A percentile compares a stretch with the other conserved stretches of the same genome.
Evolutionary conservation across 1,140 invertebrate genomes (phyloP).

Genomic region (Apis florea): DNA sequence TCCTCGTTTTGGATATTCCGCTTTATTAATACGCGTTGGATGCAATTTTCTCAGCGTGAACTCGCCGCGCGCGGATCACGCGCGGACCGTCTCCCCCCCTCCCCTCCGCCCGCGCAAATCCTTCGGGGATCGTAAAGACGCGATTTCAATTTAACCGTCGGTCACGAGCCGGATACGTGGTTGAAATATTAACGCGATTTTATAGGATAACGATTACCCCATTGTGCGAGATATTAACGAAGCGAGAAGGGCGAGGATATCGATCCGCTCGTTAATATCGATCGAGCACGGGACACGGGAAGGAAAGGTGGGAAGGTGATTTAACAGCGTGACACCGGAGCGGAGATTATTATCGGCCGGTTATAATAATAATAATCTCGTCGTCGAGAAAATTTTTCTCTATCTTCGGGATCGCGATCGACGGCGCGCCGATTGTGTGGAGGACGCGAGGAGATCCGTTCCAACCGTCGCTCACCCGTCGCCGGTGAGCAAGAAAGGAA

Average conservation of each 20-base stretch:
- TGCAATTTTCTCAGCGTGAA: constrained; percentile 40
- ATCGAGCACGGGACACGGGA: no score
- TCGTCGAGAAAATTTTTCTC: constrained; percentile 29
- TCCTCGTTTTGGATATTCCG: constrained; percentile 11
- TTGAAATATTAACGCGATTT: constrained; percentile 18
- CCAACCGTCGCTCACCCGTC: constrained; percentile 37
- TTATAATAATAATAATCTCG: constrained; percentile 36
- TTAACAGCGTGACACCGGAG: no score
- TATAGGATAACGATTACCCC: not conserved
- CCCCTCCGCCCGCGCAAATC: not conserved
- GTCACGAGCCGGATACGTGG: not conserved
- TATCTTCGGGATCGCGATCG: not conserved
- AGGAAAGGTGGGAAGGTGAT: no score
- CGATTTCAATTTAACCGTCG: constrained; percentile 35
- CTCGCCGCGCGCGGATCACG: not conserved
- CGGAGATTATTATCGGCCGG: not conserved
- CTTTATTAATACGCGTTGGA: constrained; percentile 26
- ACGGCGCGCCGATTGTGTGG: constrained; percentile 3
- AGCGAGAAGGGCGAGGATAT: not conserved
- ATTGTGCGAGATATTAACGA: constrained; percentile 10
- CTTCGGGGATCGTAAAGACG: constrained; percentile 2
- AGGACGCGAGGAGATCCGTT: constrained; percentile 31
- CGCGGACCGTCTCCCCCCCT: no score
- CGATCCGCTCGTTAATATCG: not conserved
- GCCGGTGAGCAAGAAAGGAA: no score